These are phyloP conservation scores for Emydoidea blandingii DNA, from an alignment of 2,797 vertebrate genomes.

Conservation along the genomic window DNA sequence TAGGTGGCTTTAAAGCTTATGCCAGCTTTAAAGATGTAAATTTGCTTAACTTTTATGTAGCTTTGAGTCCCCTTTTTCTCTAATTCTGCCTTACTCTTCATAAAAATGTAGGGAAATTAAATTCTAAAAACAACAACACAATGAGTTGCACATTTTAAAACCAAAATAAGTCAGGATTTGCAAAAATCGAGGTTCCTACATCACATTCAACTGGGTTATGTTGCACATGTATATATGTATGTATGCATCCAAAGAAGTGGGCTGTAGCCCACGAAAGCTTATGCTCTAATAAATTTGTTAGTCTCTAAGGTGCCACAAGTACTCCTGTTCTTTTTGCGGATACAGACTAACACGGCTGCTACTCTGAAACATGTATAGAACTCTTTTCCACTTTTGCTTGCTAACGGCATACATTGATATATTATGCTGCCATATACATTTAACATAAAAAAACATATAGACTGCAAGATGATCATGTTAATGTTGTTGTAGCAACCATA, in stretches of 20 bases:
- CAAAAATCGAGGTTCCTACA: neutral
- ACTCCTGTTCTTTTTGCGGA: too few species aligned
- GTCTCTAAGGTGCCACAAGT: too few species aligned
- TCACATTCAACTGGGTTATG: neutral
- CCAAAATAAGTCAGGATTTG: neutral
- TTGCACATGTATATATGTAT: neutral
- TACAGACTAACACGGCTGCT: too few species aligned
- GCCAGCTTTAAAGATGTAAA: neutral
- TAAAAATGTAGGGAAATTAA: neutral
- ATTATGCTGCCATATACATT: neutral
- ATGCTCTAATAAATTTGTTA: too few species aligned
- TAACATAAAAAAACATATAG: neutral
- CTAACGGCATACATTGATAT: neutral
- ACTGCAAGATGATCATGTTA: neutral
- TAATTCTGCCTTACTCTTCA: neutral
- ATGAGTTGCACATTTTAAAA: neutral
- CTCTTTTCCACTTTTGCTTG: neutral
- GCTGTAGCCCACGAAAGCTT: too few species aligned
- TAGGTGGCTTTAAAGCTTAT: neutral
- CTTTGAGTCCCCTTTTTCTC: neutral
- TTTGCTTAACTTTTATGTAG: neutral
- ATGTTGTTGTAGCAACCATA: neutral
- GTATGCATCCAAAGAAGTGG: too few species aligned
- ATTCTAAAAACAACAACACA: neutral
- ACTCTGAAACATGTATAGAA: neutral